Conservation (phyloP, 2,113 vertebrate species). For the Bucco capensis region DNA sequence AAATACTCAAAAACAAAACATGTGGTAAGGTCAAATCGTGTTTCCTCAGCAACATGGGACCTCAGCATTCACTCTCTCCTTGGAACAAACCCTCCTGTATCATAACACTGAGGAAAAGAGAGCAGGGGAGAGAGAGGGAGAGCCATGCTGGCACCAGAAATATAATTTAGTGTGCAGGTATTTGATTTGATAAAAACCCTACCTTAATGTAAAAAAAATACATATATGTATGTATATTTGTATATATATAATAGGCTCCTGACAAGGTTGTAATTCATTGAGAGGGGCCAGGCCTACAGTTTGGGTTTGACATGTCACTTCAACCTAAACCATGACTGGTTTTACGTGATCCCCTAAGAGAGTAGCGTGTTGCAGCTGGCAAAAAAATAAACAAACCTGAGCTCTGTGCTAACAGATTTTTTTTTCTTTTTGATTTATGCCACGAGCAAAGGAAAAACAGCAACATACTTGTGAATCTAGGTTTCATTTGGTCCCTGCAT, state of each 20-base stretch:
- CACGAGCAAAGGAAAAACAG: constrained; percentile 71
- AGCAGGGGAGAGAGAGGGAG: constrained; percentile 29
- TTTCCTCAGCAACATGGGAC: background rate
- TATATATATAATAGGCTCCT: constrained; percentile 61
- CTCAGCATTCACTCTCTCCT: background rate
- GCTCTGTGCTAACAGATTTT: constrained; percentile 69
- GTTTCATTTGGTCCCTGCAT: constrained; percentile 54
- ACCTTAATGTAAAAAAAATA: constrained; percentile 68
- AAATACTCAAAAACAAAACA: background rate
- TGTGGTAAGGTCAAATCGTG: background rate
- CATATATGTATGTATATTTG: background rate
- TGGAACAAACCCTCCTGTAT: constrained; percentile 61
- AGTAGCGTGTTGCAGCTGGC: constrained; percentile 79
- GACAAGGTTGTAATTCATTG: constrained; percentile 80
- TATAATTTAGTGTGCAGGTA: constrained; percentile 77
- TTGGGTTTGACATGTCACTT: constrained; percentile 66
- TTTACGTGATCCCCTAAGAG: constrained; percentile 77
- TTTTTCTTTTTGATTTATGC: constrained; percentile 68
- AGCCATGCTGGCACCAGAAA: constrained; percentile 78
- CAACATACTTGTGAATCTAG: constrained; percentile 51
- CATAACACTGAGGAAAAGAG: background rate
- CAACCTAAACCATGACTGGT: constrained; percentile 72
- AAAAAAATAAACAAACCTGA: constrained; percentile 79
- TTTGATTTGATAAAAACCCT: constrained; percentile 79
- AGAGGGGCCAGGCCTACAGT: constrained; percentile 64